Conservation (phyloP, 1,140 invertebrate species). For the Euura saliciscinereae region DNA sequence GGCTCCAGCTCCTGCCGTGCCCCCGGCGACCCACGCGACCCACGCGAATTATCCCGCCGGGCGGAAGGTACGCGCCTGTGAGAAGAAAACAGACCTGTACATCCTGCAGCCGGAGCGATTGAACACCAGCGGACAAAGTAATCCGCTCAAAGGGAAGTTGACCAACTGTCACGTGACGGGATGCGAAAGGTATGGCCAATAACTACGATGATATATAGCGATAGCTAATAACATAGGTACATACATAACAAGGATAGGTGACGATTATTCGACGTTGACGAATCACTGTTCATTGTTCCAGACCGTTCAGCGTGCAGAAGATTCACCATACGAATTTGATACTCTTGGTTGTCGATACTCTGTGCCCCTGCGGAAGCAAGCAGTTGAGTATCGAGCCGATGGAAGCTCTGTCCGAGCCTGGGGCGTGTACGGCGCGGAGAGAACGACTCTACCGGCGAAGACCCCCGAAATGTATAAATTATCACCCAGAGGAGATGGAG, state of each 20-base stretch:
- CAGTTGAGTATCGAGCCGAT: constrained; percentile 80
- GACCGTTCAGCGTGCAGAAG: constrained; percentile 91
- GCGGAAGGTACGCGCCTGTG: constrained; percentile 72
- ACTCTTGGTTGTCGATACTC: constrained; percentile 84
- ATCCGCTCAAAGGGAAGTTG: constrained; percentile 84
- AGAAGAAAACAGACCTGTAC: constrained; percentile 87
- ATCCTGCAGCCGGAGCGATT: constrained; percentile 81
- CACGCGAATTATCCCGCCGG: constrained; percentile 48
- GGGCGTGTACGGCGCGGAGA: constrained; percentile 61
- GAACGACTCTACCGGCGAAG: constrained; percentile 69
- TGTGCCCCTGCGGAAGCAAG: constrained; percentile 87
- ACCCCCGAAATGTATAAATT: constrained; percentile 83
- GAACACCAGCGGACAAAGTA: constrained; percentile 76
- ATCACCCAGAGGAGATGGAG: constrained; percentile 84
- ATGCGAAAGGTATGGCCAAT: constrained; percentile 76
- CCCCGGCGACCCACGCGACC: constrained; percentile 47
- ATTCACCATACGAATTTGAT: constrained; percentile 91
- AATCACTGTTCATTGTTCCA: constrained; percentile 43
- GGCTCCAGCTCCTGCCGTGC: constrained; percentile 49
- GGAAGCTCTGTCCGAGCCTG: constrained; percentile 63
- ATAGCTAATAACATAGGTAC: constrained; percentile 5
- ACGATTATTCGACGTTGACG: neutral
- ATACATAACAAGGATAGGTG: neutral
- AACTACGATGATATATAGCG: neutral
- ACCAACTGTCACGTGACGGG: constrained; percentile 89